Base-by-base conservation (phyloP, 2,113 vertebrate species). In the Otolemur garnettii region DNA sequence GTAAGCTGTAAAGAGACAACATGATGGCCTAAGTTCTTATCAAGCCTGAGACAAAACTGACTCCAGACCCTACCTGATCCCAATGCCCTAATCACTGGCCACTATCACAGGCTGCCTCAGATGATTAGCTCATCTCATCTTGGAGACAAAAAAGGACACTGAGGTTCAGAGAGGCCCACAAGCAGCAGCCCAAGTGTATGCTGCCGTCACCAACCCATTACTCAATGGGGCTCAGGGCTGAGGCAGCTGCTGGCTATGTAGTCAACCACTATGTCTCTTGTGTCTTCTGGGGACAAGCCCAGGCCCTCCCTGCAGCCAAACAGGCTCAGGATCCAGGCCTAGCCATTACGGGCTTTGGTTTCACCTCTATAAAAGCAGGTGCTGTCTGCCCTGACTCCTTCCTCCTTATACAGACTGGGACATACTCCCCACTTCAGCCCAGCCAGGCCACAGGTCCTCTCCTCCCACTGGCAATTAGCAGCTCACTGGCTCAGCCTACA, bases 401-500 rank as follows among this genome's bases (percentile, higher is more conserved):
- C 74, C 95, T 92, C 64, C 75, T 93, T 7, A 6, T 26, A 28
- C 38, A 81, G 64, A 79, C 87, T 60, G 55, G 66, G 57, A 59
- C 30, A 79, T 8, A 18, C n/a, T 68, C 53, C 53, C 66, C 4
- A n/a, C 38, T 17, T n/a, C 26, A 9, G 92, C 62, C 33, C 69
- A 18, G 21, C 60, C 88, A 55, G 81, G 85, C 95, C 74, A 15
- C 35, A 74, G 90, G 79, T 60, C 92, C 92, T 96, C 89, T 96
- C 35, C 66, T 80, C 80, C 21, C 87, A 90, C 92, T 95, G 97
- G 91, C 71, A 0, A 22, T 60, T 5, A 50, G 74, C 57, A 60
- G 28, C 88, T 60, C 24, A 19, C 30, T 84, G 85, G 69, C 93
- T 84, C 60, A 89, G 91, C 19, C 77, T 11, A 33, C 50, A 68